phyloP scores from a whole-genome alignment of 2,113 vertebrate genomes.

The Phaethon lepturus region DNA sequence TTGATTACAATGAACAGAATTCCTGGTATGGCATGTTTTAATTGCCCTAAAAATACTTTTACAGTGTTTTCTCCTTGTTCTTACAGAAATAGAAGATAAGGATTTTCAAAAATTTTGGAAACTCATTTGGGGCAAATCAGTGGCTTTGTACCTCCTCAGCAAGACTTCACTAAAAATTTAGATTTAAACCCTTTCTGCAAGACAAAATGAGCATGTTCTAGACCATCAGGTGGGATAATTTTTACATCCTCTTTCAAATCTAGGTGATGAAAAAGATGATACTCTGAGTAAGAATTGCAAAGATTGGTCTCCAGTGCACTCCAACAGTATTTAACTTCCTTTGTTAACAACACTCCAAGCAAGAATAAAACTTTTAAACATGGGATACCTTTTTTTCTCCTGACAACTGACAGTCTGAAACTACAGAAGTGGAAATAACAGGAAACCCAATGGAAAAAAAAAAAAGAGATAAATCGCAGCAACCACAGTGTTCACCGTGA shows the following conservation, averaged over 20 bases:
- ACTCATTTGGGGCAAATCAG: background rate
- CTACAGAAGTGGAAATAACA: background rate
- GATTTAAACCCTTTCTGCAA: background rate
- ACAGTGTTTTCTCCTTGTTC: background rate
- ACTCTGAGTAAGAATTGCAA: background rate
- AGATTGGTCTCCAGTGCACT: background rate
- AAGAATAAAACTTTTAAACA: background rate
- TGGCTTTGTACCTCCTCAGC: background rate
- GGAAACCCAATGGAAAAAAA: background rate
- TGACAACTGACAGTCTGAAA: background rate
- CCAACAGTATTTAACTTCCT: background rate
- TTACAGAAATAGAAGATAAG: background rate
- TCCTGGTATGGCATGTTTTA: background rate
- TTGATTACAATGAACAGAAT: background rate
- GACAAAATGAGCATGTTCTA: background rate
- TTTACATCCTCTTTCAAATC: background rate
- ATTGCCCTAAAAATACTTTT: background rate
- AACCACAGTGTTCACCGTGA: background rate
- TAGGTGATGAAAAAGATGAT: background rate
- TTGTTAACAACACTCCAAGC: background rate
- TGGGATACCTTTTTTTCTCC: background rate
- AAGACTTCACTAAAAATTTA: background rate
- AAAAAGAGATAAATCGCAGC: background rate
- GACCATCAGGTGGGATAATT: background rate
- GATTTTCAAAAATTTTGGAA: background rate